Evolutionary conservation across 2,888 invertebrate species (phyloP).

Genomic region (Leptopilina syphax): DNA sequence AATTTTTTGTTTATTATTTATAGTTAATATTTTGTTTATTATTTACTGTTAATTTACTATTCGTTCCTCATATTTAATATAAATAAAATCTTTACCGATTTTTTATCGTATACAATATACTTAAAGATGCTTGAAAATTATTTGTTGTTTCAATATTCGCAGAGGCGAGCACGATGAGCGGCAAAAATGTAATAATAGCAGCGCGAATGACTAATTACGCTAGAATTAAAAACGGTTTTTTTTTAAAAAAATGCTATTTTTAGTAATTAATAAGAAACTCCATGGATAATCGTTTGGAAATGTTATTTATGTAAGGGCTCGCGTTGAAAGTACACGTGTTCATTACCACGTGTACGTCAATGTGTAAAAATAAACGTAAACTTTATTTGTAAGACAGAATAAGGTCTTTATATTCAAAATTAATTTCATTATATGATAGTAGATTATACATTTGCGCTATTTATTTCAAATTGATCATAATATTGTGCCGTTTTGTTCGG

Average conservation of each 20-base stretch:
- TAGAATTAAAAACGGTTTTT: too few relatives aligned
- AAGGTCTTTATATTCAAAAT: not conserved
- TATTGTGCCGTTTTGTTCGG: not conserved
- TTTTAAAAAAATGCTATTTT: not conserved
- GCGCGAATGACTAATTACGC: too few relatives aligned
- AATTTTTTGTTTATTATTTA: too few relatives aligned
- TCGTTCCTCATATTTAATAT: too few relatives aligned
- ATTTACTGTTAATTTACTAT: too few relatives aligned
- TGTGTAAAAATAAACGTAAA: conserved; percentile 5
- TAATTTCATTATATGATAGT: not conserved
- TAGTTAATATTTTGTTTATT: too few relatives aligned
- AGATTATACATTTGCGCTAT: not conserved
- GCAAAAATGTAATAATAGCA: too few relatives aligned
- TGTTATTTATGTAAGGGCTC: conserved; percentile 3
- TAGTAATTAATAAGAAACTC: not conserved
- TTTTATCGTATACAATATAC: too few relatives aligned
- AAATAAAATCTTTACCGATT: too few relatives aligned
- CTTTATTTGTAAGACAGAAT: not conserved
- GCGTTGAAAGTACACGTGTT: conserved; percentile 16
- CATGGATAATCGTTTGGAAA: not conserved
- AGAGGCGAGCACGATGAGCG: too few relatives aligned
- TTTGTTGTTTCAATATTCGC: too few relatives aligned
- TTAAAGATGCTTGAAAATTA: too few relatives aligned
- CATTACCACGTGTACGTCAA: conserved; percentile 15
- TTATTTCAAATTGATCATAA: not conserved